These are phyloP conservation scores for Ambastaia sidthimunki DNA, from an alignment of 2,797 vertebrate species.

Conservation along the genomic window DNA sequence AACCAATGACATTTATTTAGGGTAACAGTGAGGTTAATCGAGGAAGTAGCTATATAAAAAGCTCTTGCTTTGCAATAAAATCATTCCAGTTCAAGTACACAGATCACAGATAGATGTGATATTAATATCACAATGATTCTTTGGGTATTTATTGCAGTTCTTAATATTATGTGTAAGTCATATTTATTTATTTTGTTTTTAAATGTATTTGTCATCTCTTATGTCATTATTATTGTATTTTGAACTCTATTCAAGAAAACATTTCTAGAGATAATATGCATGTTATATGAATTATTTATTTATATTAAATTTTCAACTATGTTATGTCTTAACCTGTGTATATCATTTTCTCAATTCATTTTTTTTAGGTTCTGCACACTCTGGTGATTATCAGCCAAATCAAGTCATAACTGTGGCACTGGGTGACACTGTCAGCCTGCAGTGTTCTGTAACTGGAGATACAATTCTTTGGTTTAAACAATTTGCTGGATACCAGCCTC, in stretches of 20 bases:
- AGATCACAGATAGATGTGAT: not conserved
- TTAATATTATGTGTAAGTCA: constrained; percentile 9
- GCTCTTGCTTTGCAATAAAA: not conserved
- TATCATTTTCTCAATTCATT: not conserved
- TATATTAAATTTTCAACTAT: not conserved
- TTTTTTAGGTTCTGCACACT: constrained; percentile 1
- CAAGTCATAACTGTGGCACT: not conserved
- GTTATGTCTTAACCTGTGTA: constrained; percentile 1
- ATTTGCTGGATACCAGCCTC: constrained; percentile 7
- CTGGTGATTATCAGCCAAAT: not conserved
- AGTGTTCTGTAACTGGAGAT: not conserved
- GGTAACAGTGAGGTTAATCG: not conserved
- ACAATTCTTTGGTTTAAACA: constrained; percentile 14
- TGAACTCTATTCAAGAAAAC: not conserved
- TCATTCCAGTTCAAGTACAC: not conserved
- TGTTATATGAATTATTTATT: not conserved
- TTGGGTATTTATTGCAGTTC: not conserved
- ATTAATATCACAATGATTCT: not conserved
- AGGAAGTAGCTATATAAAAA: constrained; percentile 2
- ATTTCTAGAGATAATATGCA: not conserved
- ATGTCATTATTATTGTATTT: not conserved
- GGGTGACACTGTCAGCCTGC: constrained; percentile 3
- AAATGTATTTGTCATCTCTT: not conserved
- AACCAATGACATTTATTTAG: not conserved
- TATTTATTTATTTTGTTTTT: not conserved